Percentiles rank a stretch among this genome's conserved stretches.
Evolutionary conservation across 2,113 vertebrate species (phyloP).

Genomic region (Notarius quadriscutis): DNA sequence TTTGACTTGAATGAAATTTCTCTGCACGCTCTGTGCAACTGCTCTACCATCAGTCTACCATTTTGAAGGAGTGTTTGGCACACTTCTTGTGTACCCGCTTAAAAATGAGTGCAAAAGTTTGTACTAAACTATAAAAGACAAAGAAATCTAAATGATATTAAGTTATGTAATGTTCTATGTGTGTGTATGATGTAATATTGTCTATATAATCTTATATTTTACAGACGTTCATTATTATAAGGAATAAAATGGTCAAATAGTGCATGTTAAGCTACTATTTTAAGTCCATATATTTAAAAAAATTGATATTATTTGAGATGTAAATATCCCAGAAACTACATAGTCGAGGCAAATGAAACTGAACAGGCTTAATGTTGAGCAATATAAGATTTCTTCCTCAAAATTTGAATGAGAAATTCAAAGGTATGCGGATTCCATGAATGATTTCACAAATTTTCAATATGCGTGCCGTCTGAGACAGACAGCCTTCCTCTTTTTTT

Average conservation of each 20-base stretch:
- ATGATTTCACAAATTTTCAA: too few relatives aligned
- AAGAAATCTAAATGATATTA: not conserved
- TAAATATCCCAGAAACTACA: too few relatives aligned
- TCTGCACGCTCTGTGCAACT: constrained; percentile 1
- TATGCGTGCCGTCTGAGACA: too few relatives aligned
- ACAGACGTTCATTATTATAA: not conserved
- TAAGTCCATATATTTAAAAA: not conserved
- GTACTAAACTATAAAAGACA: not conserved
- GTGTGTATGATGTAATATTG: not conserved
- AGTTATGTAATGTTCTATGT: not conserved
- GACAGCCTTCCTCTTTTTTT: too few relatives aligned
- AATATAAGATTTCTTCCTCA: too few relatives aligned
- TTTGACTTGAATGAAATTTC: constrained; percentile 30
- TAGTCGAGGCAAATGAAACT: too few relatives aligned
- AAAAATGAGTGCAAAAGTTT: not conserved
- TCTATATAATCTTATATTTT: not conserved
- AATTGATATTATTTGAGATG: too few relatives aligned
- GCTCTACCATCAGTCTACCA: not conserved
- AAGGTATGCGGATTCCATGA: too few relatives aligned
- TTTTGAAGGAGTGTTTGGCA: not conserved
- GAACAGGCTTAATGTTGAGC: too few relatives aligned
- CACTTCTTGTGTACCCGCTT: not conserved
- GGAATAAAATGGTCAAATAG: not conserved
- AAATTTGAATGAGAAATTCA: too few relatives aligned
- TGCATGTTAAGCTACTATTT: not conserved